phyloP scores from a whole-genome alignment of 2,888 invertebrate genomes.

The Apamea monoglypha region DNA sequence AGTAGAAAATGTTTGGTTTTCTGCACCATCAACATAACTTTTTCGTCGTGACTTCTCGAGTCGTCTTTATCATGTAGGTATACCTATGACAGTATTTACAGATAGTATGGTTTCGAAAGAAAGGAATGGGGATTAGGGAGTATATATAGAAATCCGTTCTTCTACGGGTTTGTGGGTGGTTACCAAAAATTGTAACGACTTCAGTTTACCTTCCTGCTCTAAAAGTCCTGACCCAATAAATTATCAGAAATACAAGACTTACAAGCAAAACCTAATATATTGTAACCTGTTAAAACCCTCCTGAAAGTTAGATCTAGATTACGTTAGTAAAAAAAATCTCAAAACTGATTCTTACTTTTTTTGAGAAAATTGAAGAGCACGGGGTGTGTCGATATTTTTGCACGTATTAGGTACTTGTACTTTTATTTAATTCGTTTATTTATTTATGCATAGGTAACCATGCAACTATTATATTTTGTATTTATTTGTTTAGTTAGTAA shows the following conservation, averaged over 20 bases:
- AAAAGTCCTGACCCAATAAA: background rate
- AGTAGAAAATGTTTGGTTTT: background rate
- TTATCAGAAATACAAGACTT: background rate
- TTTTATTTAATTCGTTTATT: background rate
- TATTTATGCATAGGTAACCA: no score
- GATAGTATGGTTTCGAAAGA: background rate
- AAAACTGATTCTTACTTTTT: background rate
- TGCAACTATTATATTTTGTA: no score
- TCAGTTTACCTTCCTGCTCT: background rate
- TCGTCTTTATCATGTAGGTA: background rate
- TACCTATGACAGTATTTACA: background rate
- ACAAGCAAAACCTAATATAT: background rate
- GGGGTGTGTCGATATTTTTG: background rate
- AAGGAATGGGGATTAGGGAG: background rate
- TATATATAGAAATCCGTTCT: background rate
- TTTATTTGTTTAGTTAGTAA: no score
- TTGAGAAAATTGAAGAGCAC: background rate
- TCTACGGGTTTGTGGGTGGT: no score
- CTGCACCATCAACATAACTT: background rate
- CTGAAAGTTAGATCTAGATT: background rate
- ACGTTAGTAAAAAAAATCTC: background rate
- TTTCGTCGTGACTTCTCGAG: background rate
- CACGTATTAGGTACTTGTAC: background rate
- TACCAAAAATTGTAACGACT: no score
- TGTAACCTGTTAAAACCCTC: background rate